phyloP scores from a whole-genome alignment of 2,113 vertebrate genomes.

The Anarhynchus alexandrinus region DNA sequence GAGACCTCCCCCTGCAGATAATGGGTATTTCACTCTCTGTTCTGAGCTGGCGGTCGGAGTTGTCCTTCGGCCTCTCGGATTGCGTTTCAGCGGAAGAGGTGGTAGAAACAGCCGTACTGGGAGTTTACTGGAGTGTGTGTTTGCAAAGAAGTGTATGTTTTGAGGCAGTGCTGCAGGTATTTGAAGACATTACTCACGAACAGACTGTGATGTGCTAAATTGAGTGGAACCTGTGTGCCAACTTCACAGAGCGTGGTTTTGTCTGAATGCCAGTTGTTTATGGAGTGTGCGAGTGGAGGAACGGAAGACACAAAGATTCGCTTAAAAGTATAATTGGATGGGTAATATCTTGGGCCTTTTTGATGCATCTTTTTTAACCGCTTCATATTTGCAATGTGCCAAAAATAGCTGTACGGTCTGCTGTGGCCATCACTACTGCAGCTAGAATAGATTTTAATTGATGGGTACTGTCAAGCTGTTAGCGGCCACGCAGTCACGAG shows the following conservation, averaged over 20 bases:
- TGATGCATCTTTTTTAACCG: not conserved
- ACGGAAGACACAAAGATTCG: not conserved
- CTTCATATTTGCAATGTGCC: slow-evolving; percentile 9
- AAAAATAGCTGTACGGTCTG: slow-evolving; percentile 37
- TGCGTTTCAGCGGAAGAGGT: not conserved
- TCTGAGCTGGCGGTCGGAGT: not conserved
- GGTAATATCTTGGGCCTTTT: not conserved
- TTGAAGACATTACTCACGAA: not conserved
- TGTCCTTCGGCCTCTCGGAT: not conserved
- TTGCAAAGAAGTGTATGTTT: not conserved
- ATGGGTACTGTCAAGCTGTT: slow-evolving; percentile 56
- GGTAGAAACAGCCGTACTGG: not conserved
- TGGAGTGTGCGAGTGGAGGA: not conserved
- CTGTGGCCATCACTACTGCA: not conserved
- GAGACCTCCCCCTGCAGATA: not conserved
- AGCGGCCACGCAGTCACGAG: not conserved
- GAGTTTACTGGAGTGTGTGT: not conserved
- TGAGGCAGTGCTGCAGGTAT: not conserved
- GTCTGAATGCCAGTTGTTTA: not conserved
- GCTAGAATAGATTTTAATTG: slow-evolving; percentile 67
- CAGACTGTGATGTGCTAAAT: slow-evolving; percentile 14
- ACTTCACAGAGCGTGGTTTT: not conserved
- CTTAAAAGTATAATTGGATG: not conserved
- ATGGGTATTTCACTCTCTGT: not conserved
- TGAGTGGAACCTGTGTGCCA: slow-evolving; percentile 20